Conservation (phyloP, 2,797 vertebrate species). For the Galaxias olidus region DNA sequence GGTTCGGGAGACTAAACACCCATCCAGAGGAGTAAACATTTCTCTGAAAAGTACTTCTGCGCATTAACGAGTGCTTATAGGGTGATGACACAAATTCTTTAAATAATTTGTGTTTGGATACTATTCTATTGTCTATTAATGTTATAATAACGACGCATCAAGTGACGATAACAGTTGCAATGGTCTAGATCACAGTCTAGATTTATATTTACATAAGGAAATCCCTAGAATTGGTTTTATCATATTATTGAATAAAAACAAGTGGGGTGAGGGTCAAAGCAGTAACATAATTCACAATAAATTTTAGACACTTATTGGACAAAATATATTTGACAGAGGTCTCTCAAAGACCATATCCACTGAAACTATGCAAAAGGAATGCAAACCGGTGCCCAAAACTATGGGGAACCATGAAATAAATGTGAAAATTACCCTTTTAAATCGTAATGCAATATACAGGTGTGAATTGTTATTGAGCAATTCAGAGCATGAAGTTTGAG, state of each 20-base stretch:
- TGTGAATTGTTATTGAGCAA: slow-evolving; percentile 33
- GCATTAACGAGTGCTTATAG: too few relatives aligned
- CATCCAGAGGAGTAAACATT: too few relatives aligned
- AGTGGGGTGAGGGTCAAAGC: slow-evolving; percentile 12
- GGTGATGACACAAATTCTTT: too few relatives aligned
- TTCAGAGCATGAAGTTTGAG: slow-evolving; percentile 28
- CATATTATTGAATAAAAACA: background rate
- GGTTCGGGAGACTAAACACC: background rate
- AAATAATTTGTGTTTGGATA: too few relatives aligned
- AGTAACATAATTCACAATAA: slow-evolving; percentile 20
- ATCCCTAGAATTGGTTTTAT: background rate
- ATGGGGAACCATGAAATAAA: slow-evolving; percentile 33
- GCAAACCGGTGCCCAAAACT: slow-evolving; percentile 45
- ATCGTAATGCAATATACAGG: slow-evolving; percentile 35
- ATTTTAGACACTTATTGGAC: slow-evolving; percentile 44
- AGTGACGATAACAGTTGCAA: background rate
- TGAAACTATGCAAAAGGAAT: slow-evolving; percentile 49
- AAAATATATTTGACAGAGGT: slow-evolving; percentile 46
- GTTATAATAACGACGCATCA: too few relatives aligned
- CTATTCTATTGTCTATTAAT: too few relatives aligned
- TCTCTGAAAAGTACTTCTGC: too few relatives aligned
- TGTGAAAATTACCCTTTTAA: slow-evolving; percentile 25
- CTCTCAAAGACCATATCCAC: slow-evolving; percentile 28
- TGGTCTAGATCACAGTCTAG: too few relatives aligned
- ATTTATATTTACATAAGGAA: background rate